These are phyloP conservation scores for Sisor rabdophorus DNA, from an alignment of 2,113 vertebrate species.

Conservation along the genomic window DNA sequence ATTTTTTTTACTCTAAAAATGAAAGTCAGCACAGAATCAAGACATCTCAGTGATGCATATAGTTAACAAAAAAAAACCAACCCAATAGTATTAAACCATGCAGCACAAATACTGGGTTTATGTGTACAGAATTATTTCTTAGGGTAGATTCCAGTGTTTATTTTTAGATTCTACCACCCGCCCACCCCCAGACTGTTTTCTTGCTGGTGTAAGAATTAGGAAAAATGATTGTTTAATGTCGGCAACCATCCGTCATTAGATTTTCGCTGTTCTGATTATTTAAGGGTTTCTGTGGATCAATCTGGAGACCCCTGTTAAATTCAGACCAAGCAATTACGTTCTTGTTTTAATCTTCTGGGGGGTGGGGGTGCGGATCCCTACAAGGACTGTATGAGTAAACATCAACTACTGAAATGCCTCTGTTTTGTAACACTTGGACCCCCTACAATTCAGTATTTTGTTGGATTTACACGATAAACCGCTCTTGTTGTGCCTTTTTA, in stretches of 20 bases:
- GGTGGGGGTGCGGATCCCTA: too few species aligned
- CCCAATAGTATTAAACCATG: not conserved
- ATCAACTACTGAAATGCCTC: not conserved
- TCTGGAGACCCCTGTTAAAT: not conserved
- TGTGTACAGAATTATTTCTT: too few species aligned
- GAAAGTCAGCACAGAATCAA: not conserved
- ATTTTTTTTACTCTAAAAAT: not conserved
- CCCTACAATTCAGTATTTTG: not conserved
- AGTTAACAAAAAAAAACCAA: not conserved
- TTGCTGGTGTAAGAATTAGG: not conserved
- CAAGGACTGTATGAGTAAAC: not conserved
- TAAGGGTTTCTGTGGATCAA: not conserved
- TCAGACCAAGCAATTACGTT: not conserved
- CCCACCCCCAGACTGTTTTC: too few species aligned
- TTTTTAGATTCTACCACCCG: too few species aligned
- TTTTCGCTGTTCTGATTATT: not conserved
- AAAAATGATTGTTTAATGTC: not conserved
- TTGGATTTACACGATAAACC: not conserved
- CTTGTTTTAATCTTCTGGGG: not conserved
- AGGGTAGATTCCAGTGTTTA: too few species aligned
- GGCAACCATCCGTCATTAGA: not conserved
- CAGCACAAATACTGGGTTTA: not conserved
- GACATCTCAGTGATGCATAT: not conserved
- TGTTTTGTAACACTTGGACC: not conserved
- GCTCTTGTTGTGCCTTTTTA: slow-evolving; percentile 1